Evolutionary conservation across 1,140 invertebrate species (phyloP), one percentile per base, ranked within the genome.

Genomic region (Mya arenaria): DNA sequence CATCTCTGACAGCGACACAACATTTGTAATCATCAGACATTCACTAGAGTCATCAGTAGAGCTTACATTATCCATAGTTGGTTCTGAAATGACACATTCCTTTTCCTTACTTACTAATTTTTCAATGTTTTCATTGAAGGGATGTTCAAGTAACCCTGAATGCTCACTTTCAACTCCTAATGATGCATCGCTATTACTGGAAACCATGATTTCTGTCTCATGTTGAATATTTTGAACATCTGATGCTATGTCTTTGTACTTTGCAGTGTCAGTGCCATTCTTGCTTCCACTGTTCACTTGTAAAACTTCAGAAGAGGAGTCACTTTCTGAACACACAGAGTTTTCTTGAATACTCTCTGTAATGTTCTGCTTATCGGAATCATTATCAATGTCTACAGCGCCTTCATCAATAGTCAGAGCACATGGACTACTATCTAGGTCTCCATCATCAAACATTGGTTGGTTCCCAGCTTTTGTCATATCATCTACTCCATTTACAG

Each of bases 1-100:
- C 30, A 52, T 23, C 19, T 66, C 39, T n/a, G 74, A 65, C 17
- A 77, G n/a, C 23, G 74, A 77, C 25, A 60, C 55, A 5, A 77
- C 74, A 77, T 77, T 62, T 36, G 36, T 77, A 19, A 77, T 77
- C 60, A 77, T 77, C 4, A 77, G 37, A 13, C 25, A 25, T 1
- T 55, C 71, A 4, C 62, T 39, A 48, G 28, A 30, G 15, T n/a
- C 25, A 69, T 44, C 30, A 4, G 34, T 36, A 63, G 30, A n/a
- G n/a, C n/a, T n/a, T n/a, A n/a, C n/a, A n/a, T n/a, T n/a, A n/a
- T n/a, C n/a, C n/a, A n/a, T n/a, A n/a, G n/a, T 15, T 34, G 6
- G 30, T 4, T 17, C 10, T 63, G 32, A 34, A 36, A n/a, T 23
- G 23, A 36, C 39, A 34, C 32, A 10, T 34, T 3, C 19, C 1